Percentiles rank a stretch among this genome's conserved stretches.
These are phyloP conservation scores for Nemotelus nigrinus DNA, from an alignment of 2,888 invertebrate species.

Conservation along the genomic window DNA sequence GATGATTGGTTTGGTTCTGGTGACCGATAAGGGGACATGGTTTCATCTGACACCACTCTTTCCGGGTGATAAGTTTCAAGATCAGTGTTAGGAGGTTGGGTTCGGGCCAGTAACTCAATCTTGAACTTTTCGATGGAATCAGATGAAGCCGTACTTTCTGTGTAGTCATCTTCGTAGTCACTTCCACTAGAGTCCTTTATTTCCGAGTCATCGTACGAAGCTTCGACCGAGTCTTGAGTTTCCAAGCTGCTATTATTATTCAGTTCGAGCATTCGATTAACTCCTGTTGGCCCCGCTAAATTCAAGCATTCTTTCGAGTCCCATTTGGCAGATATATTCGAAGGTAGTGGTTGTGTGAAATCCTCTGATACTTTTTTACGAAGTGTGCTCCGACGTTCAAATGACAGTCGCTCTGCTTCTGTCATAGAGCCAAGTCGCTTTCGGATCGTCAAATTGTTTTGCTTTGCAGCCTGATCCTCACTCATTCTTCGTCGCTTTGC, in stretches of 20 bases:
- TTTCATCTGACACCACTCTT: constrained; percentile 65
- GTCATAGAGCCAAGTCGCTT: constrained; percentile 68
- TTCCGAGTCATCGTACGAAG: constrained; percentile 56
- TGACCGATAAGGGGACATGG: constrained; percentile 62
- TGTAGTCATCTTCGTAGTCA: constrained; percentile 71
- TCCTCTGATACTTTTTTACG: constrained; percentile 67
- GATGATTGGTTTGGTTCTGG: constrained; percentile 69
- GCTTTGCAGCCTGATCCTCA: constrained; percentile 53
- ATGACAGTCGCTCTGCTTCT: constrained; percentile 64
- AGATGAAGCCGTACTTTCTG: constrained; percentile 71
- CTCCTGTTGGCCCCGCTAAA: constrained; percentile 4
- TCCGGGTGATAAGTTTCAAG: constrained; percentile 76
- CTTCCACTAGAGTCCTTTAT: constrained; percentile 52
- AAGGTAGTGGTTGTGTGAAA: constrained; percentile 58
- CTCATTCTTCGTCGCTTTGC: constrained; percentile 58
- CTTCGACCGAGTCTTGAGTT: constrained; percentile 61
- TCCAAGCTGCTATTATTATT: constrained; percentile 59
- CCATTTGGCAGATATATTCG: constrained; percentile 57
- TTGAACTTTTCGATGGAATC: constrained; percentile 65
- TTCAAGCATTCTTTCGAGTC: constrained; percentile 59
- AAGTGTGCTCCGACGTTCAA: constrained; percentile 66
- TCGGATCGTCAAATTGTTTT: constrained; percentile 50
- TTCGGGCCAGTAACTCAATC: constrained; percentile 61
- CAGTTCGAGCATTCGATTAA: constrained; percentile 49
- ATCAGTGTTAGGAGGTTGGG: constrained; percentile 66